Evolutionary conservation across 2,888 invertebrate species (phyloP).

Genomic region (Drosophila anceps): DNA sequence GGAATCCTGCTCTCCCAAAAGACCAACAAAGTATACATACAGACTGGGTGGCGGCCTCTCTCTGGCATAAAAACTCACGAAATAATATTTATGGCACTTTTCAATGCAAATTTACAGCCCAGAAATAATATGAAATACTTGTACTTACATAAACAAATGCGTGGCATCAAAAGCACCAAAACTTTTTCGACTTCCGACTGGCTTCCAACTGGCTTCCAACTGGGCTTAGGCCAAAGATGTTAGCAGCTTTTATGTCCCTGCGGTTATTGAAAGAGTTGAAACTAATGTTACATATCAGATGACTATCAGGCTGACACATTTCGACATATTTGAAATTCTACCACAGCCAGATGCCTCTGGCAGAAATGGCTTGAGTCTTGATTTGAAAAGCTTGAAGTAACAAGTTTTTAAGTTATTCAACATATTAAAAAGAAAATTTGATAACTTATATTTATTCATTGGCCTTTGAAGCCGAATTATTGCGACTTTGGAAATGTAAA

Average conservation of each 20-base stretch:
- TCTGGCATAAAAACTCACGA: slow-evolving; percentile 61
- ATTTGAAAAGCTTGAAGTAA: not conserved
- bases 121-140: slow-evolving; percentile 63
- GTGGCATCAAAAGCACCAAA: slow-evolving; percentile 11
- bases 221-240: slow-evolving; percentile 2
- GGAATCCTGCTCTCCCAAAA: slow-evolving; percentile 51
- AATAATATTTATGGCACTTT: slow-evolving; percentile 79
- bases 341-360: not conserved
- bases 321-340: not conserved
- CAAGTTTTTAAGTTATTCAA: slow-evolving; percentile 6
- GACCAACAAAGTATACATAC: not conserved
- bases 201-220: slow-evolving; percentile 5
- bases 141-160: slow-evolving; percentile 47
- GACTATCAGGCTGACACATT: not conserved
- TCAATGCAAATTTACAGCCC: slow-evolving; percentile 73
- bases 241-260: not conserved
- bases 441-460: not conserved
- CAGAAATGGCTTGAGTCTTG: not conserved
- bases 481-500: not conserved
- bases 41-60: slow-evolving; percentile 9
- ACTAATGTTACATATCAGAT: slow-evolving; percentile 8
- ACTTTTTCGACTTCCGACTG: slow-evolving; percentile 24
- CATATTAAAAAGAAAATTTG: not conserved
- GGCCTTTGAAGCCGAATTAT: not conserved
- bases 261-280: slow-evolving; percentile 7